Percentiles rank a stretch among this genome's conserved stretches.
Evolutionary conservation across 2,113 vertebrate genomes (phyloP).

Genomic region (Laticauda colubrina): DNA sequence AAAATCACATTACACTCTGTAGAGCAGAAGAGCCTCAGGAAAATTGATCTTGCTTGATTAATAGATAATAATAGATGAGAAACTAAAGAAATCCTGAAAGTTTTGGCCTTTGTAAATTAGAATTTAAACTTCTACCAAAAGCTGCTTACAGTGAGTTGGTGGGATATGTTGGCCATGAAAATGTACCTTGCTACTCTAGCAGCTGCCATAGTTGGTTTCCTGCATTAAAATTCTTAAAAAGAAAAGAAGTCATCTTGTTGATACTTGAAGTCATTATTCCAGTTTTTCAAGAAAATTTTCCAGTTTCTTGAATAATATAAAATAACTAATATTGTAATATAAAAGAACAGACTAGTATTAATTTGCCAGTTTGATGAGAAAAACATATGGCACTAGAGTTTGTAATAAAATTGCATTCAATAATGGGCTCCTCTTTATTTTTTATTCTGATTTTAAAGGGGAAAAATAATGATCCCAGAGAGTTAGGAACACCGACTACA

Average conservation of each 20-base stretch:
- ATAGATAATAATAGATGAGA: not conserved
- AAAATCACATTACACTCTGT: not conserved
- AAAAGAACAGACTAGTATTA: constrained; percentile 45
- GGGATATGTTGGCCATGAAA: not conserved
- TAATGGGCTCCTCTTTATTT: constrained; percentile 59
- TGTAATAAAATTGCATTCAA: constrained; percentile 60
- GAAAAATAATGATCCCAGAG: not conserved
- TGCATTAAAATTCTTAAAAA: not conserved
- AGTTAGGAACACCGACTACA: not conserved
- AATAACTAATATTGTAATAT: constrained; percentile 43
- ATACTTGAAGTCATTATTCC: constrained; percentile 29
- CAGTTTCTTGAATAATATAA: constrained; percentile 43
- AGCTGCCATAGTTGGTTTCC: not conserved
- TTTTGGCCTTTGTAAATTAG: constrained; percentile 32
- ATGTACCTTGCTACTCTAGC: not conserved
- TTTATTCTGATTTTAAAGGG: constrained; percentile 32
- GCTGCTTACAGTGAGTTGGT: not conserved
- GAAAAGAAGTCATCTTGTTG: not conserved
- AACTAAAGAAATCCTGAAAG: not conserved
- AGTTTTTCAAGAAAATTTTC: constrained; percentile 33
- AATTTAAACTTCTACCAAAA: not conserved
- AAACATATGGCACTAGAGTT: constrained; percentile 64
- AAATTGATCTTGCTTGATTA: not conserved
- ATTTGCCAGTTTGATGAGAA: constrained; percentile 51
- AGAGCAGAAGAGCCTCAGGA: not conserved